These are phyloP conservation scores for Anabas testudineus DNA, from an alignment of 2,797 vertebrate species.

Conservation along the genomic window DNA sequence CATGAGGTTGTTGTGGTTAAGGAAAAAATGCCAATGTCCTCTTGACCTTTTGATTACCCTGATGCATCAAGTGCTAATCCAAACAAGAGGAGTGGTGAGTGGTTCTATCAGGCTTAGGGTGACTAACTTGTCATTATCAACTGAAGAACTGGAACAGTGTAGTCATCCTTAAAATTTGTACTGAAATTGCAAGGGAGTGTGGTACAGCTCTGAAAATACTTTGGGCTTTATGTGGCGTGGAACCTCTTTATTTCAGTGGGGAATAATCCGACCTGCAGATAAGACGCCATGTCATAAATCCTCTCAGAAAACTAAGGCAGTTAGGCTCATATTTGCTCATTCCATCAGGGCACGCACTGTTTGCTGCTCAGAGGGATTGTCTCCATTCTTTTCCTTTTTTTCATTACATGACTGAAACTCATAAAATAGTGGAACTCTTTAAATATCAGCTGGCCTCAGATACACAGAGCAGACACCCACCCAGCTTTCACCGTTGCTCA, in stretches of 20 bases:
- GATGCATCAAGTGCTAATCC: slow-evolving; percentile 55
- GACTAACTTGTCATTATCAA: slow-evolving; percentile 56
- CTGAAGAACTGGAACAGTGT: slow-evolving; percentile 49
- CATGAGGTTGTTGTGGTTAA: slow-evolving; percentile 46
- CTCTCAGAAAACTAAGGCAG: slow-evolving; percentile 69
- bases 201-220: slow-evolving; percentile 57
- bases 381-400: slow-evolving; percentile 36
- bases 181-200: slow-evolving; percentile 52
- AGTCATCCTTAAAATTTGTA: slow-evolving; percentile 64
- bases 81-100: slow-evolving; percentile 50
- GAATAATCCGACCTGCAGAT: slow-evolving; percentile 75
- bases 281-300: slow-evolving; percentile 73
- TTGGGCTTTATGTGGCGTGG: slow-evolving; percentile 73
- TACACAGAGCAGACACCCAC: slow-evolving; percentile 42
- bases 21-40: slow-evolving; percentile 46
- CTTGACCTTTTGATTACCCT: slow-evolving; percentile 71
- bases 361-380: slow-evolving; percentile 64
- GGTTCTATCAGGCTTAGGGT: slow-evolving; percentile 44
- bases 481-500: slow-evolving; percentile 48
- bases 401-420: slow-evolving; percentile 44
- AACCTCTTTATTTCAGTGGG: slow-evolving; percentile 67
- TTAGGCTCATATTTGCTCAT: slow-evolving; percentile 72
- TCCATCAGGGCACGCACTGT: slow-evolving; percentile 59
- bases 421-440: slow-evolving; percentile 61
- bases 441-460: slow-evolving; percentile 55